A percentile compares a stretch with the other conserved stretches of the same genome.
phyloP scores from a whole-genome alignment of 2,888 invertebrate species.

The Mythimna ferrago region DNA sequence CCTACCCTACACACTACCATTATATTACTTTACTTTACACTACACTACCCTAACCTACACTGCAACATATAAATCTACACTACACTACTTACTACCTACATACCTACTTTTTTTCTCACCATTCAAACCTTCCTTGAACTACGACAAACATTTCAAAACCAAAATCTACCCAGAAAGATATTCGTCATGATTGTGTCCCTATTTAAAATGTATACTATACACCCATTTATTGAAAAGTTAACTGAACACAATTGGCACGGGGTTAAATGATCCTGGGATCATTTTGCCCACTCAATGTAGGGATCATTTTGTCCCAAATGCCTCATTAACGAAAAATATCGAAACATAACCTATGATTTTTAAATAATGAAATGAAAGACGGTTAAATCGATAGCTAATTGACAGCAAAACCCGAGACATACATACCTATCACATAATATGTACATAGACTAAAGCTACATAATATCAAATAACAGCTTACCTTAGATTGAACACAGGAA shows the following conservation, averaged over 20 bases:
- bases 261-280: slow-evolving; percentile 1
- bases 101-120: neutral
- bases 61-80: slow-evolving; percentile 2
- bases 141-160: neutral
- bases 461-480: slow-evolving; percentile 9
- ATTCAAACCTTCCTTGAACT: neutral
- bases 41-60: slow-evolving; percentile 1
- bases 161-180: neutral
- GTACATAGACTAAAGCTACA: slow-evolving; percentile 10
- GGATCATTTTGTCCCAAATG: too few species aligned
- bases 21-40: neutral
- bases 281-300: slow-evolving; percentile 2
- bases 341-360: slow-evolving; percentile 4
- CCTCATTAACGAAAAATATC: slow-evolving; percentile 4
- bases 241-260: slow-evolving; percentile 3
- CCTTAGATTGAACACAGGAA: slow-evolving; percentile 7
- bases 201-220: slow-evolving; percentile 2
- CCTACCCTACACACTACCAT: neutral
- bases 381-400: neutral
- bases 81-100: slow-evolving; percentile 5
- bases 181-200: slow-evolving; percentile 1
- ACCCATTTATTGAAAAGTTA: slow-evolving; percentile 1
- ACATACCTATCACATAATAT: slow-evolving; percentile 2
- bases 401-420: neutral
- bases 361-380: neutral